Percentiles rank a stretch among this genome's conserved stretches.
These are phyloP conservation scores for Orchestia grillus DNA, from an alignment of 1,140 invertebrate species.

Conservation along the genomic window DNA sequence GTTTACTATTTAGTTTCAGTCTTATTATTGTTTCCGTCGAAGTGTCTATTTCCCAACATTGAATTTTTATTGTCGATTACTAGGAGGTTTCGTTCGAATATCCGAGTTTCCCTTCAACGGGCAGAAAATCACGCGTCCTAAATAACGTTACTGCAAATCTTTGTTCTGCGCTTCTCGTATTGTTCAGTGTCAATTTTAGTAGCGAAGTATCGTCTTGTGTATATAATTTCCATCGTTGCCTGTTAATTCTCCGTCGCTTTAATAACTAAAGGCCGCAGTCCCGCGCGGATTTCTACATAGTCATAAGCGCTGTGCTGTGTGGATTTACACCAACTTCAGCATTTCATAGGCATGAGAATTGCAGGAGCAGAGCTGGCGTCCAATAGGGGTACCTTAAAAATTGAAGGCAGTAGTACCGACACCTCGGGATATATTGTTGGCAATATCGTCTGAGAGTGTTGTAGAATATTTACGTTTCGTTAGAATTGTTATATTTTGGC, in stretches of 20 bases:
- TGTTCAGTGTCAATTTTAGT: too few relatives aligned
- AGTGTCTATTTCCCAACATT: too few relatives aligned
- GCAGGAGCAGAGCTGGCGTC: background rate
- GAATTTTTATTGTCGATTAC: too few relatives aligned
- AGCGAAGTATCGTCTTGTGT: too few relatives aligned
- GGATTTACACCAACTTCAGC: background rate
- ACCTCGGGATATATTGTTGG: background rate
- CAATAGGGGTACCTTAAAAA: background rate
- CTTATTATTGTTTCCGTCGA: too few relatives aligned
- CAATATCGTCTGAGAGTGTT: background rate
- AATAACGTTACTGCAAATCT: too few relatives aligned
- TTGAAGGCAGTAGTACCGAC: background rate
- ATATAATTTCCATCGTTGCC: too few relatives aligned
- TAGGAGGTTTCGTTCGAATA: too few relatives aligned
- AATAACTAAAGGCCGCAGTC: background rate
- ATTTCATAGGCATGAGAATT: background rate
- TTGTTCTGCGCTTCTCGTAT: too few relatives aligned
- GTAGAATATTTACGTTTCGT: background rate
- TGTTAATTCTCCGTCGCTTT: background rate
- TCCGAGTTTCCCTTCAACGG: too few relatives aligned
- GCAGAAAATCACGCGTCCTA: too few relatives aligned
- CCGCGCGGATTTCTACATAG: background rate
- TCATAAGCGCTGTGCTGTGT: background rate
- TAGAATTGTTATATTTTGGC: background rate
- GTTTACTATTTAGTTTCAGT: too few relatives aligned